Conservation (phyloP, 2,113 vertebrate species). For the Naja naja region DNA sequence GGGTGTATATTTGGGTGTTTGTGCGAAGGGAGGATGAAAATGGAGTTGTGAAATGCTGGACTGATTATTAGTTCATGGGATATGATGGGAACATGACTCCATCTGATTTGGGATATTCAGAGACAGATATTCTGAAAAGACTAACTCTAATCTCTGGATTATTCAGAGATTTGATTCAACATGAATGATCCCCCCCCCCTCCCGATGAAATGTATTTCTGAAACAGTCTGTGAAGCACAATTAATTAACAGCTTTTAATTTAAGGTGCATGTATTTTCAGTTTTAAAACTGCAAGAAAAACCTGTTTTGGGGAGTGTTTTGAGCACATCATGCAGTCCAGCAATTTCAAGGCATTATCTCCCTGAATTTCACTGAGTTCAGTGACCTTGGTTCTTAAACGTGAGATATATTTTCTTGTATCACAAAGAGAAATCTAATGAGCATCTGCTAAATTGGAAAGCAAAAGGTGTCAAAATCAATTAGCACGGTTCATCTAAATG, state of each 20-base stretch:
- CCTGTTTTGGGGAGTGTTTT: neutral
- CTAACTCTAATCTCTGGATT: too few relatives aligned
- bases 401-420: neutral
- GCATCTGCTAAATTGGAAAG: constrained; percentile 6
- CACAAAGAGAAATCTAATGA: constrained; percentile 14
- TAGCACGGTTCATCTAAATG: neutral
- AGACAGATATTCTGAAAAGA: neutral
- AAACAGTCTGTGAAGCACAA: neutral
- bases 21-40: neutral
- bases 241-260: constrained; percentile 5
- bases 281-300: neutral
- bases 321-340: neutral
- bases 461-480: constrained; percentile 42
- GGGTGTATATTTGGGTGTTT: neutral
- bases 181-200: neutral
- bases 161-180: neutral
- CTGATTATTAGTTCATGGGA: neutral
- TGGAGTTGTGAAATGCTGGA: neutral
- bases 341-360: neutral
- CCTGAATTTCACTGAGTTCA: neutral
- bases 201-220: neutral
- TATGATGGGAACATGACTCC: neutral
- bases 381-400: neutral
- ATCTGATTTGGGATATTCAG: too few relatives aligned
- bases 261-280: neutral